Evolutionary conservation across 2,113 vertebrate genomes (phyloP).

Genomic region (Larimichthys crocea): DNA sequence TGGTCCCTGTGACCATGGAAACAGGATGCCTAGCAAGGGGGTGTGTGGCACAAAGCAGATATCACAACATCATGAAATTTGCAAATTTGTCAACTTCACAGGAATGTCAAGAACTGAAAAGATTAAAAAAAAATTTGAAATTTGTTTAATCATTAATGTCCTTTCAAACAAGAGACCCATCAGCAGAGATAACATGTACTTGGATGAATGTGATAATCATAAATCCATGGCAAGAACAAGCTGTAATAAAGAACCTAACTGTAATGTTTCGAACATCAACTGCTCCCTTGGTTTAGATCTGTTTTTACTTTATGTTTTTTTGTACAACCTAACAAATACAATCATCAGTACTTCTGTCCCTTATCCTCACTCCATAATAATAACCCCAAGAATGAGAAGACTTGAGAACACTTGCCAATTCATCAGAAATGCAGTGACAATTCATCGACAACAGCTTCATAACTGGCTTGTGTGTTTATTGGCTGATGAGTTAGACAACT

Average conservation of each 20-base stretch:
- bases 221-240: neutral
- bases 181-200: neutral
- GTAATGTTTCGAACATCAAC: neutral
- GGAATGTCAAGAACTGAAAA: constrained; percentile 17
- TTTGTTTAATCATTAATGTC: neutral
- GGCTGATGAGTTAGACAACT: constrained; percentile 40
- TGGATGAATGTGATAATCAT: neutral
- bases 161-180: neutral
- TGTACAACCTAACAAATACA: neutral
- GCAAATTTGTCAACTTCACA: constrained; percentile 11
- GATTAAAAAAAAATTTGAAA: constrained; percentile 13
- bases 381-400: constrained; percentile 6
- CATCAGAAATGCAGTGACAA: constrained; percentile 15
- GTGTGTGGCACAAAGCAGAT: constrained; percentile 28
- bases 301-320: neutral
- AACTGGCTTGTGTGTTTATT: constrained; percentile 37
- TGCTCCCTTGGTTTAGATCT: neutral
- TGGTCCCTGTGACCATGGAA: constrained; percentile 38
- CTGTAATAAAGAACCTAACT: neutral
- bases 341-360: neutral
- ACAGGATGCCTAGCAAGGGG: neutral
- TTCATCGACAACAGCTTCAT: constrained; percentile 14
- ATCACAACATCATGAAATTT: constrained; percentile 42
- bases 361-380: neutral
- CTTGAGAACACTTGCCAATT: neutral